These are phyloP conservation scores for Rhynchonycteris naso DNA, from an alignment of 2,797 vertebrate genomes.

Conservation along the genomic window DNA sequence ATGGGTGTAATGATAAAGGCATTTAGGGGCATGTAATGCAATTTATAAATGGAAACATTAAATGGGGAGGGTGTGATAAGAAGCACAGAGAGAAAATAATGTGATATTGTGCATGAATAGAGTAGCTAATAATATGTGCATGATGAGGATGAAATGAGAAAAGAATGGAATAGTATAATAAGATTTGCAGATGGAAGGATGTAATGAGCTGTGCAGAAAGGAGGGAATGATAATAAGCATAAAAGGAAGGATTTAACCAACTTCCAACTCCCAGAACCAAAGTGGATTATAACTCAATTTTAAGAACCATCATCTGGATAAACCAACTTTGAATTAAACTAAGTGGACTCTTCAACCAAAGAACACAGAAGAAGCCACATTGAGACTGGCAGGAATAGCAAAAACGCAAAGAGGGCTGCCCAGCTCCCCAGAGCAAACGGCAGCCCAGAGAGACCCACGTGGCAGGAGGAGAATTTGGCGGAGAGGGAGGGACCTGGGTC, in stretches of 20 bases:
- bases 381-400: too few species aligned
- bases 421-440: too few species aligned
- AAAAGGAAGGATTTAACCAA: conserved; percentile 70
- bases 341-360: too few species aligned
- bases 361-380: too few species aligned
- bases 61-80: conserved; percentile 47
- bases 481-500: too few species aligned
- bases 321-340: too few species aligned
- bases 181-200: conserved; percentile 69
- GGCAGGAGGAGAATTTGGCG: too few species aligned
- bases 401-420: too few species aligned
- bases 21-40: not conserved
- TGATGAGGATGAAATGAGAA: conserved; percentile 53
- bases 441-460: too few species aligned
- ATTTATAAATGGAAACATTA: conserved; percentile 64
- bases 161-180: conserved; percentile 44
- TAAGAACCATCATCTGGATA: too few species aligned
- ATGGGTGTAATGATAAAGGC: conserved; percentile 30
- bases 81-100: conserved; percentile 41
- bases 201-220: conserved; percentile 65
- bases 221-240: conserved; percentile 44
- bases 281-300: too few species aligned
- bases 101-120: not conserved
- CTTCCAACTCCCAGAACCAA: too few species aligned
- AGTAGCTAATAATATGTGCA: not conserved